phyloP scores from a whole-genome alignment of 2,888 invertebrate species.

The Cistogaster globosa region DNA sequence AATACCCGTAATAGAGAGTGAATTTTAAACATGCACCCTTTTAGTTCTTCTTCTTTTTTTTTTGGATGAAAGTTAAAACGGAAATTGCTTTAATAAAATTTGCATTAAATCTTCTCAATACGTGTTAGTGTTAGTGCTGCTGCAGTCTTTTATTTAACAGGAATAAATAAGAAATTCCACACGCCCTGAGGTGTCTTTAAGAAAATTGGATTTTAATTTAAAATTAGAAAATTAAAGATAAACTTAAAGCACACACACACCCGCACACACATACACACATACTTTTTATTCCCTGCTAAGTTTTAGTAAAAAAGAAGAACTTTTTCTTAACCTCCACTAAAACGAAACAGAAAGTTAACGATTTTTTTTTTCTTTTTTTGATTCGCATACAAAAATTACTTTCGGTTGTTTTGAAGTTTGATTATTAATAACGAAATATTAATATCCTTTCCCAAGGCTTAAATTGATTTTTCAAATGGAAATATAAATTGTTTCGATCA shows the following conservation, averaged over 20 bases:
- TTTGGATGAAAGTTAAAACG: conserved; percentile 12
- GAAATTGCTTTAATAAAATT: conserved; percentile 71
- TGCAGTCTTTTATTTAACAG: conserved; percentile 24
- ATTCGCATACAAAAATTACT: no score
- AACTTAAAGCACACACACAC: not conserved
- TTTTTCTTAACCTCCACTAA: not conserved
- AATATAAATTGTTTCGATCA: conserved; percentile 64
- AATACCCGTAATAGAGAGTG: no score
- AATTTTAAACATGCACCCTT: conserved; percentile 47
- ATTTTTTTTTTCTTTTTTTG: not conserved
- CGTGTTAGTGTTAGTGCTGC: conserved; percentile 1
- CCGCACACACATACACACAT: not conserved
- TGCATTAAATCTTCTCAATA: conserved; percentile 60
- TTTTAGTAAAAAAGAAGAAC: not conserved
- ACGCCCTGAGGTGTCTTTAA: conserved; percentile 55
- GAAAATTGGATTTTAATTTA: conserved; percentile 56
- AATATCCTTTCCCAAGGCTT: conserved; percentile 67
- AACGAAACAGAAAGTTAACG: conserved; percentile 1
- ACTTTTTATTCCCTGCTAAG: not conserved
- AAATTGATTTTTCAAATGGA: conserved; percentile 67
- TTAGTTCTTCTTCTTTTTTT: not conserved
- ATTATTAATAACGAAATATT: conserved; percentile 59
- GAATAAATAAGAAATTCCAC: conserved; percentile 51
- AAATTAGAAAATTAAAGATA: conserved; percentile 34
- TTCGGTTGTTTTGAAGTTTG: conserved; percentile 5